phyloP scores from a whole-genome alignment of 2,888 invertebrate species.

The Cremastinae sp. region DNA sequence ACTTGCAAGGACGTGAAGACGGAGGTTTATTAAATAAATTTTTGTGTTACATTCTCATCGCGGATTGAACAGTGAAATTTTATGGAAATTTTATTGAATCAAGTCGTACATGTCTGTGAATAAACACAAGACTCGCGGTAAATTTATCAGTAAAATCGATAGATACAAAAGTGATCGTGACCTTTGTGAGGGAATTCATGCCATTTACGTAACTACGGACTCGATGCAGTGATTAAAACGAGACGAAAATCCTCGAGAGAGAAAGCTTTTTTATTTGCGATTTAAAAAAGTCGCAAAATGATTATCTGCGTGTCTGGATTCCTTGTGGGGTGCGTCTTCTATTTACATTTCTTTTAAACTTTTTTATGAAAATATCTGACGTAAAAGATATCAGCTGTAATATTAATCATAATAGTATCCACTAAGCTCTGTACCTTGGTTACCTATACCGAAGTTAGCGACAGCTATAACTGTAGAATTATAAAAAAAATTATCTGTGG shows the following conservation, averaged over 20 bases:
- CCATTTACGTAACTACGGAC: neutral
- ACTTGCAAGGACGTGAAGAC: conserved; percentile 46
- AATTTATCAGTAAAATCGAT: neutral
- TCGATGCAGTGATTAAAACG: conserved; percentile 11
- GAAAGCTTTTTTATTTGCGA: neutral
- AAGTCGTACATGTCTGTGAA: no score
- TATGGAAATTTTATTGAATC: no score
- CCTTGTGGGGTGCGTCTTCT: conserved; percentile 76
- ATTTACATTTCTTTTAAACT: conserved; percentile 44
- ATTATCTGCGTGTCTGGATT: conserved; percentile 79
- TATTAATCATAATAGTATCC: no score
- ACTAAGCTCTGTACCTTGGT: no score
- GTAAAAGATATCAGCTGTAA: no score
- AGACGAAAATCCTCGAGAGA: neutral
- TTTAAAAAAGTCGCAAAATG: conserved; percentile 67
- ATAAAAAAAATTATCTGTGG: no score
- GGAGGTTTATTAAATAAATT: neutral
- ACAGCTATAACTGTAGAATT: no score
- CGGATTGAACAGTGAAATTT: no score
- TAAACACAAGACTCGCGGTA: neutral
- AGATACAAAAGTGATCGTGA: conserved; percentile 41
- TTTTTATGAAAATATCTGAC: no score
- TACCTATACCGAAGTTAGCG: no score
- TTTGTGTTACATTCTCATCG: neutral
- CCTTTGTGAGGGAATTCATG: conserved; percentile 43